phyloP scores from a whole-genome alignment of 2,113 vertebrate genomes.

The Zosterops hypoxanthus region DNA sequence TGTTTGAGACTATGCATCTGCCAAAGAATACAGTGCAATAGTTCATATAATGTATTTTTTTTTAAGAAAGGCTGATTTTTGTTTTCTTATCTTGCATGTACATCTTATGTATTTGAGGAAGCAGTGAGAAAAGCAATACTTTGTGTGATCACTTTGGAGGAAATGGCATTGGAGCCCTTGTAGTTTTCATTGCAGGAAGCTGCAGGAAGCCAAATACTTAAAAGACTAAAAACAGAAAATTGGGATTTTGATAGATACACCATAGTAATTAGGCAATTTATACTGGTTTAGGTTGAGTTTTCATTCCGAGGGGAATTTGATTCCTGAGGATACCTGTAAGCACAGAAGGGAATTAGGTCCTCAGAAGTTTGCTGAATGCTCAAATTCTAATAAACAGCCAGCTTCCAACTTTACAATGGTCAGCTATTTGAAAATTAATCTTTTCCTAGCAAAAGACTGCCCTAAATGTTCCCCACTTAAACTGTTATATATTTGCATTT shows the following conservation, averaged over 20 bases:
- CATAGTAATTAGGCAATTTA: neutral
- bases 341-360: neutral
- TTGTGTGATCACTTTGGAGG: neutral
- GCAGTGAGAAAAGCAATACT: neutral
- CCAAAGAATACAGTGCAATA: neutral
- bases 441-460: neutral
- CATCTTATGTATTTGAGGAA: neutral
- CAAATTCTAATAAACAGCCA: neutral
- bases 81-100: neutral
- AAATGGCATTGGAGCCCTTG: neutral
- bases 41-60: neutral
- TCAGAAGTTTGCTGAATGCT: neutral
- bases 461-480: neutral
- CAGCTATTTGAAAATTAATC: neutral
- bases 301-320: neutral
- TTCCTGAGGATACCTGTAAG: neutral
- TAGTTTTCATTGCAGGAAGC: neutral
- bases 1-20: neutral
- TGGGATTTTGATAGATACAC: neutral
- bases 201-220: neutral
- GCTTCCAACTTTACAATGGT: neutral
- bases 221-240: neutral
- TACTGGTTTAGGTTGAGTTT: neutral
- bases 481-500: neutral
- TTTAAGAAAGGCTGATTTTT: neutral